These are phyloP conservation scores for Mirounga angustirostris DNA, from an alignment of 2,113 vertebrate genomes.

Conservation along the genomic window DNA sequence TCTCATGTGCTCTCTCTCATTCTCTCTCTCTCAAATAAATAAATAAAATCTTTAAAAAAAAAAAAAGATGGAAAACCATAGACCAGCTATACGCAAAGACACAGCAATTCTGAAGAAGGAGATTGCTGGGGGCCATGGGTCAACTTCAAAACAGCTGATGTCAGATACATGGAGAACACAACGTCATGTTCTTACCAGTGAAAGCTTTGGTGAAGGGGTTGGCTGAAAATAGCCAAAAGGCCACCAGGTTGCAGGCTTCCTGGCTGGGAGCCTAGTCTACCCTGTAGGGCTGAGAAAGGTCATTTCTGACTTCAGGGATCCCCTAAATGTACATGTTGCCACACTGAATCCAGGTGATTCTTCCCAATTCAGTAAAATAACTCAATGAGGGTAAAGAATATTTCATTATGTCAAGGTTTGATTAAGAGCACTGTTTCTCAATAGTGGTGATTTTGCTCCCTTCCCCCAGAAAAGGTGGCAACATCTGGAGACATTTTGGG, in stretches of 20 bases:
- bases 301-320: neutral
- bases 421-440: neutral
- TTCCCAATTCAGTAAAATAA: neutral
- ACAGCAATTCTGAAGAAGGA: neutral
- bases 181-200: neutral
- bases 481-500: neutral
- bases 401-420: neutral
- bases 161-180: neutral
- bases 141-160: neutral
- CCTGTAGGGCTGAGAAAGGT: neutral
- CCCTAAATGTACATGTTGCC: neutral
- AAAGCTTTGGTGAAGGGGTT: neutral
- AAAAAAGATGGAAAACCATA: neutral
- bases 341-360: neutral
- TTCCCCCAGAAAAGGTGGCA: neutral
- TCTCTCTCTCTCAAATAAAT: too few species aligned
- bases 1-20: too few species aligned
- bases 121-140: neutral
- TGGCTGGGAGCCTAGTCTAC: neutral
- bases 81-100: neutral
- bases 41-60: too few species aligned
- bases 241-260: fast-evolving
- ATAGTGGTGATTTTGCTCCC: neutral
- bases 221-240: too few species aligned
- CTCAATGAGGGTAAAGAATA: neutral